Conservation (phyloP, 92 coral and sea anemone species). For the Heliopora coerulea region DNA sequence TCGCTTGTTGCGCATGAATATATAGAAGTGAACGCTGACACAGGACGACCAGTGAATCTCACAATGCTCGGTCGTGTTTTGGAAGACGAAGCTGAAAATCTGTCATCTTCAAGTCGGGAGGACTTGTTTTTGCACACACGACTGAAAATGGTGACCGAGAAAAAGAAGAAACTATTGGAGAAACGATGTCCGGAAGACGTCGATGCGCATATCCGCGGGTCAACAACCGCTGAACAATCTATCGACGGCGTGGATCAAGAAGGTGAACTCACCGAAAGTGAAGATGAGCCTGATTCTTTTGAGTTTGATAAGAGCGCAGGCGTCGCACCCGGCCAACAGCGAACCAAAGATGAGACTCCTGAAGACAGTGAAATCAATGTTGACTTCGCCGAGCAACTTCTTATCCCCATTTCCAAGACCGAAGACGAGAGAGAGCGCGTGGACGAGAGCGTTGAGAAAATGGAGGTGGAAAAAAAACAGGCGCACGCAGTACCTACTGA, state of each 20-base stretch:
- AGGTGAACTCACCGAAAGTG: conserved; percentile 34
- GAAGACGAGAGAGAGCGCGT: neutral
- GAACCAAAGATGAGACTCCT: too few relatives aligned
- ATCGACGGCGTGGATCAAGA: conserved; percentile 30
- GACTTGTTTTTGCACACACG: conserved; percentile 35
- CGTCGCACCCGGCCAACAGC: neutral
- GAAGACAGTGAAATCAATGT: neutral
- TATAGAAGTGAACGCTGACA: conserved; percentile 33
- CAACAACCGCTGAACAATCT: conserved; percentile 14
- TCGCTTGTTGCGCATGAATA: conserved; percentile 25
- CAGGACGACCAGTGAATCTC: conserved; percentile 37
- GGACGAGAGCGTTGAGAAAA: neutral
- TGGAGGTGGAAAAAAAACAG: conserved; percentile 3
- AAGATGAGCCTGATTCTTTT: conserved; percentile 8
- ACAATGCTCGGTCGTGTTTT: conserved; percentile 35
- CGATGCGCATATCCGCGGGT: conserved; percentile 9
- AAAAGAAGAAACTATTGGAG: neutral
- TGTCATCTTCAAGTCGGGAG: conserved; percentile 26
- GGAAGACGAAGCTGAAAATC: conserved; percentile 14
- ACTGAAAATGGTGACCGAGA: conserved; percentile 33
- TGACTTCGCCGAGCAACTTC: conserved; percentile 21
- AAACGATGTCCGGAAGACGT: neutral
- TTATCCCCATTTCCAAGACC: conserved; percentile 24
- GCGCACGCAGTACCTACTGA: neutral
- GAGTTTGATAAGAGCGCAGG: too few relatives aligned